Base-by-base conservation (phyloP, 2,888 invertebrate species). In the Phania funesta region DNA sequence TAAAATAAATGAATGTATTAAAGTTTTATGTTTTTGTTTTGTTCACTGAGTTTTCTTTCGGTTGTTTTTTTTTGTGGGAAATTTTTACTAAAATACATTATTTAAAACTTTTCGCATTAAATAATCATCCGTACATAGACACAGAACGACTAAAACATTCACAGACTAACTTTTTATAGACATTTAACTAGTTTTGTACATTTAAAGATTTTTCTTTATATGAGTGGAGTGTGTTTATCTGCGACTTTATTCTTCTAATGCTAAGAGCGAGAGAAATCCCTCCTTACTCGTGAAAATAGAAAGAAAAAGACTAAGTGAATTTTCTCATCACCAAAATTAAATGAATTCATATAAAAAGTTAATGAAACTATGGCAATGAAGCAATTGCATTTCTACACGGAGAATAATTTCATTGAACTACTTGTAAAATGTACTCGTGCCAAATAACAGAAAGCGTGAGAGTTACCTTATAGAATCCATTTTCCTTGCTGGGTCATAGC, bases 81-180 rank as follows among this genome's bases (percentile, higher is more conserved):
- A 80, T 44, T 76, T 64, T 76, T 52, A 68, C 48, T 24, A 73
- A 52, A 80, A 73, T 80, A 73, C 80, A 80, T 77, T 81, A 77
- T 81, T 73, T 60, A 73, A 83, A 83, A 83, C 83, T 83, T 83
- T 83, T 83, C 80, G 73, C 83, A 83, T 83, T 79, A 83, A 80
- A 76, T 83, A 77, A 76, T 73, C 76, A 73, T 44, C 71, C 70
- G 35, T 32, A 60, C 18, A 50, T 29, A 76, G 29, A 29, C 50
- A 67, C 13, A 64, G 41, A 54, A 54, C 9, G 8, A 64, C 24
- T 7, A 2, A 54, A 22, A 35, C 52, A 41, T 35, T 38, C 50
- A 16, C 35, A 29, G 26, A 16, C 8, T 41, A 41, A 32, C 18
- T 35, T 60, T 76, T 26, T 29, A 18, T 29, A 78, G 77, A 71